These are phyloP conservation scores for Corapipo altera DNA, from an alignment of 2,113 vertebrate genomes.

Conservation along the genomic window DNA sequence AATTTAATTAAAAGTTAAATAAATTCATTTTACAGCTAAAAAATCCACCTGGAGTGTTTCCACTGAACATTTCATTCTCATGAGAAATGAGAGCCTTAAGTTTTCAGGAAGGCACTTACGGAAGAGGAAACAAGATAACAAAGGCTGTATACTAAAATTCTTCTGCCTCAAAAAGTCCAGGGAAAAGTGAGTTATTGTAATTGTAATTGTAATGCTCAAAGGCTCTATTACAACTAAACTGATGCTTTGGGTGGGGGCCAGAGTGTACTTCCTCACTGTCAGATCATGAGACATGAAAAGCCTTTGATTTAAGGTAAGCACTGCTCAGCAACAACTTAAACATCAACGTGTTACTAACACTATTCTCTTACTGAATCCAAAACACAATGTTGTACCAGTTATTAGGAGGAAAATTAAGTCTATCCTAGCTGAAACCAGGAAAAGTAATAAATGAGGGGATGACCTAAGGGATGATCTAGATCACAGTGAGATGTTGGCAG, in stretches of 20 bases:
- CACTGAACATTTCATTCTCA: background rate
- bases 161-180: background rate
- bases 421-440: background rate
- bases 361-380: background rate
- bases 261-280: background rate
- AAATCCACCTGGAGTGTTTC: background rate
- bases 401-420: background rate
- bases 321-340: background rate
- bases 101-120: background rate
- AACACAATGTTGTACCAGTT: background rate
- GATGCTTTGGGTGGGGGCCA: background rate
- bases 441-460: background rate
- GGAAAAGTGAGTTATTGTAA: background rate
- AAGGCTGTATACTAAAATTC: background rate
- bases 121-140: background rate
- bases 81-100: background rate
- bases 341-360: background rate
- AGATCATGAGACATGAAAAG: background rate
- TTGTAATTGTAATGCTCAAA: background rate
- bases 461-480: background rate
- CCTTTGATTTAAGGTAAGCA: background rate
- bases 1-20: background rate
- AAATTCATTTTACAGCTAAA: background rate
- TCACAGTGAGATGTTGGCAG: background rate
- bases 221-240: background rate